phyloP scores from a whole-genome alignment of 2,797 vertebrate species.

The Sternarchorhynchus goeldii region DNA sequence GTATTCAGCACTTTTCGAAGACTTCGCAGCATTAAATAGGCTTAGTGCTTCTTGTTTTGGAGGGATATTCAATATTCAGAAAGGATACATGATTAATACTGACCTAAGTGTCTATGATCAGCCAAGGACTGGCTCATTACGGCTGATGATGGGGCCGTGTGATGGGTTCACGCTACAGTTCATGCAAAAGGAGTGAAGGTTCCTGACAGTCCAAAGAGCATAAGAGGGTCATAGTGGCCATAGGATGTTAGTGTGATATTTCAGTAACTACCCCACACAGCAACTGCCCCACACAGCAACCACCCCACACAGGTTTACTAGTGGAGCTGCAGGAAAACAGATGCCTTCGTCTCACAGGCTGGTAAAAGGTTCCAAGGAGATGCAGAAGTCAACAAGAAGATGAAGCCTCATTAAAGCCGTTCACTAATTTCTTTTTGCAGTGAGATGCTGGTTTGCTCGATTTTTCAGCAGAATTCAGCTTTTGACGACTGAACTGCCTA shows the following conservation, averaged over 20 bases:
- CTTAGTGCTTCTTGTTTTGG: conserved; percentile 5
- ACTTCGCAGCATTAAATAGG: background rate
- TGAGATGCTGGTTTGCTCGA: conserved; percentile 42
- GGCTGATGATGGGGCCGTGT: background rate
- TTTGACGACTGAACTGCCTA: conserved; percentile 16
- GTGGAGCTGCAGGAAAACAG: conserved; percentile 25
- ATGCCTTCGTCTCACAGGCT: conserved; percentile 13
- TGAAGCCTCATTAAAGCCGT: conserved; percentile 37
- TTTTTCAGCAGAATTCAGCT: conserved; percentile 43
- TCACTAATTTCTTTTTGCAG: conserved; percentile 40
- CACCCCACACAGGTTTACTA: background rate
- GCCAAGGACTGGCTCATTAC: conserved; percentile 17
- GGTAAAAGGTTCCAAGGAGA: too few relatives aligned
- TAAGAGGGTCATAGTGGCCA: background rate
- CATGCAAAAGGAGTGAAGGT: background rate
- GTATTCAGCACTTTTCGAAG: conserved; percentile 4
- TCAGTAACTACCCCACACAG: background rate
- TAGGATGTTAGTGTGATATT: background rate
- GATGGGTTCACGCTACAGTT: background rate
- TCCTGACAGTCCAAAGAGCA: background rate
- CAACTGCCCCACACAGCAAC: too few relatives aligned
- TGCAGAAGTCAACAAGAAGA: conserved; percentile 18
- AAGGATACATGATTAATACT: conserved; percentile 23
- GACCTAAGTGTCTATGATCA: conserved; percentile 18
- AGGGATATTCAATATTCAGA: conserved; percentile 18